phyloP scores from a whole-genome alignment of 2,797 vertebrate genomes.

The Falco columbarius region DNA sequence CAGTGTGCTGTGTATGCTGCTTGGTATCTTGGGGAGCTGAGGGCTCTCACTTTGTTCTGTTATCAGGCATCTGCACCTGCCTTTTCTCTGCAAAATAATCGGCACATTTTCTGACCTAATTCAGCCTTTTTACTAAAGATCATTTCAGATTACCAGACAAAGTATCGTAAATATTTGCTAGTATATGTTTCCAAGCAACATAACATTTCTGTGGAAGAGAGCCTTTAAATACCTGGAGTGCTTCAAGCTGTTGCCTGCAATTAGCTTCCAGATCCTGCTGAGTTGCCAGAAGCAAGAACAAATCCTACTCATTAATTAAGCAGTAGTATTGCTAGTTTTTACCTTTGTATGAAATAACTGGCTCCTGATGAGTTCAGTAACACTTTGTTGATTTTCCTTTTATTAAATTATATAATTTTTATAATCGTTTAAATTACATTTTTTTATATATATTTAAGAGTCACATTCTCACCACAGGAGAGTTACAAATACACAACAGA shows the following conservation, averaged over 20 bases:
- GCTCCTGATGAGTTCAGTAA: background rate
- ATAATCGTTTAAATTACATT: no score
- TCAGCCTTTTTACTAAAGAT: background rate
- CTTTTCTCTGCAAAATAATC: background rate
- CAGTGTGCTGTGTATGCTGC: background rate
- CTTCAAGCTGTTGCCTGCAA: background rate
- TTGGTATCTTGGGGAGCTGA: background rate
- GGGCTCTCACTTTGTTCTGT: background rate
- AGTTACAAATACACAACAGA: background rate
- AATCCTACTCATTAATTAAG: background rate
- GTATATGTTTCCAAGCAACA: conserved; percentile 11
- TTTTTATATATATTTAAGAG: background rate
- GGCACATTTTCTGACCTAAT: background rate
- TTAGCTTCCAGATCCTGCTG: background rate
- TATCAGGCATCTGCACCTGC: background rate
- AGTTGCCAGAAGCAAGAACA: background rate
- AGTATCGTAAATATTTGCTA: background rate
- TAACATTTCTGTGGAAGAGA: background rate
- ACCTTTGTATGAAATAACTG: background rate
- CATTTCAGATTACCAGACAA: background rate
- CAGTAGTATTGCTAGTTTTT: background rate
- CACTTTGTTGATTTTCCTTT: background rate
- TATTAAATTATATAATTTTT: background rate
- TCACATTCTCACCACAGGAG: background rate
- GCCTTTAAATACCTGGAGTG: background rate